Evolutionary conservation across 2,113 vertebrate genomes (phyloP).

Genomic region (Vicugna pacos): DNA sequence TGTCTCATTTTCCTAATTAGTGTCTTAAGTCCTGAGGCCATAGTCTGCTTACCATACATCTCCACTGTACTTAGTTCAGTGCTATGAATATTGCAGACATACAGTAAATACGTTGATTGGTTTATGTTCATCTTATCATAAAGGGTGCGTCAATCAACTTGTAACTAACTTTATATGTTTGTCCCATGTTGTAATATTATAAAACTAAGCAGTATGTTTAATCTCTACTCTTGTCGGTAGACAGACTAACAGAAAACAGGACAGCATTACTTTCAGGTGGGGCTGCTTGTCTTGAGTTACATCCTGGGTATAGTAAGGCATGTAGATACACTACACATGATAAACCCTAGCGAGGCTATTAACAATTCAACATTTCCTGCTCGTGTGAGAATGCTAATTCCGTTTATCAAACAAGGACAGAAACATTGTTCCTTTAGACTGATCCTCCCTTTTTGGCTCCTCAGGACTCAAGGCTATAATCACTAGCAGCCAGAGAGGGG

Average conservation of each 20-base stretch:
- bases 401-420: slow-evolving; percentile 38
- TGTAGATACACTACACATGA: slow-evolving; percentile 9
- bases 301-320: neutral
- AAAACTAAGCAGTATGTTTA: slow-evolving; percentile 4
- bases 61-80: neutral
- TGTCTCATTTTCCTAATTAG: slow-evolving; percentile 24
- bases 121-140: neutral
- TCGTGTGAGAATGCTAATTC: slow-evolving; percentile 27
- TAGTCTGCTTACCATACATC: neutral
- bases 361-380: slow-evolving; percentile 58
- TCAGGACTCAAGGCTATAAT: neutral
- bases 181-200: slow-evolving; percentile 14
- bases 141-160: neutral
- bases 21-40: neutral
- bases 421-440: slow-evolving; percentile 61
- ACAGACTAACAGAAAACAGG: slow-evolving; percentile 13
- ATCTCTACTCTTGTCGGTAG: neutral
- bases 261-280: neutral
- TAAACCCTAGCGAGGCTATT: slow-evolving; percentile 47
- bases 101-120: slow-evolving; percentile 12
- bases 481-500: neutral
- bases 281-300: slow-evolving; percentile 5
- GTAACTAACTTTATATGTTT: neutral
- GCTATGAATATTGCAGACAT: neutral
- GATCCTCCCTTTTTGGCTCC: slow-evolving; percentile 21